Percentiles rank a stretch among this genome's conserved stretches.
These are phyloP conservation scores for Calypte anna DNA, from an alignment of 2,113 vertebrate genomes.

Conservation along the genomic window DNA sequence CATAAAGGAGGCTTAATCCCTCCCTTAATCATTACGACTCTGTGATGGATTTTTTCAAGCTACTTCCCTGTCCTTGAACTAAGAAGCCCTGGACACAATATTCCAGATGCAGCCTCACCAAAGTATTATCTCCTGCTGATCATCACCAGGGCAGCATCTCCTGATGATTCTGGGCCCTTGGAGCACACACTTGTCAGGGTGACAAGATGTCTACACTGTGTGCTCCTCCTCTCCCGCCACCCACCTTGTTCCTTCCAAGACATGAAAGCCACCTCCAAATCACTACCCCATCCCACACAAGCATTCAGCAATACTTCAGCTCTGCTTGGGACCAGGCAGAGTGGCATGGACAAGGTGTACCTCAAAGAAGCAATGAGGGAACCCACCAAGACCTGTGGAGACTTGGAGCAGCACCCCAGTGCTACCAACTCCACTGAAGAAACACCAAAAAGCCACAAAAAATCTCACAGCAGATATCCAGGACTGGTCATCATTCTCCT, in stretches of 20 bases:
- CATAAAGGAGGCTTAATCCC: no score
- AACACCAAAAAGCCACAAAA: neutral
- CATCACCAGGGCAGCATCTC: neutral
- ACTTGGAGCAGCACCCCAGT: neutral
- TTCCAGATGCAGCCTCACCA: no score
- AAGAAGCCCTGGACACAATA: no score
- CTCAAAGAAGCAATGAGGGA: neutral
- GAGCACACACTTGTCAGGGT: neutral
- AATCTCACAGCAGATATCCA: neutral
- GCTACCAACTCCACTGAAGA: neutral
- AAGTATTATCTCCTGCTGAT: no score
- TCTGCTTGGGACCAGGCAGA: neutral
- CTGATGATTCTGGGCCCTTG: fast-evolving
- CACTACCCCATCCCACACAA: neutral
- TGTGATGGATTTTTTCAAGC: no score
- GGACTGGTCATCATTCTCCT: neutral
- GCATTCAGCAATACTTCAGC: neutral
- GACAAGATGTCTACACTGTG: neutral
- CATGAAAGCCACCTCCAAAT: neutral
- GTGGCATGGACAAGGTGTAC: neutral
- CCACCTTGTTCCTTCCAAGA: neutral
- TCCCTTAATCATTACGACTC: no score
- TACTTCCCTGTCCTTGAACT: no score
- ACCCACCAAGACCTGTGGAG: neutral
- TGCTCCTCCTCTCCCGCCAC: neutral